Evolutionary conservation across 2,888 invertebrate species (phyloP), one percentile per base, ranked within the genome.

Genomic region (Thecophora atra): DNA sequence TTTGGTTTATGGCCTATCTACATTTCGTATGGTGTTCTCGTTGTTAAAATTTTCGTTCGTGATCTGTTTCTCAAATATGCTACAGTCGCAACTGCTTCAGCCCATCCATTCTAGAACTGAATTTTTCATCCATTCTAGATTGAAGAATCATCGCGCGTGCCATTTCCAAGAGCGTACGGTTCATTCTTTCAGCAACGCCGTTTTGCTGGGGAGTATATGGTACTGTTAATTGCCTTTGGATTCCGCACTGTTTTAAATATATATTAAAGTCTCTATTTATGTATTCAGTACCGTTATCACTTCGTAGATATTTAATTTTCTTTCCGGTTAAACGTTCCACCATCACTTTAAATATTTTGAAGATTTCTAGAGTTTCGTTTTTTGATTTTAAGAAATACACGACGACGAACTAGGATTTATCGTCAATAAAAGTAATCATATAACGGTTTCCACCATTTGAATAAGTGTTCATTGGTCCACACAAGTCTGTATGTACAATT

Each of bases 141-240:
- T 78, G 72, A 0, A 76, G 62, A n/a, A 83, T 30, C 76, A 83
- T 78, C 13, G 77, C 73, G 51, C 81, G 73, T 3, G 80, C 63
- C 66, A 63, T 71, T 37, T 80, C 68, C 58, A 76, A 68, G 13
- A 74, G 52, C 0, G 74, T 67, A 3, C 67, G n/a, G 24, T 72
- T 72, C 1, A 42, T 52, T n/a, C 72, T 26, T 70, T 77, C 76
- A 3, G 77, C 73, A 3, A 75, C 70, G 11, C 76, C 74, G 65
- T 77, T 77, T 26, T 76, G 74, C 37, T 77, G 73, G 8, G 74
- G 74, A 19, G 72, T 75, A 63, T 76, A 75, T 17, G 62, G 51
- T 1, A 69, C 73, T 24, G 73, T 73, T 8, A 73, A 19, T 63
- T 77, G 74, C 42, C 74, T 60, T 26, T 71, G 71, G 19, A 76